phyloP scores from a whole-genome alignment of 2,797 vertebrate genomes.

The Morelia viridis region DNA sequence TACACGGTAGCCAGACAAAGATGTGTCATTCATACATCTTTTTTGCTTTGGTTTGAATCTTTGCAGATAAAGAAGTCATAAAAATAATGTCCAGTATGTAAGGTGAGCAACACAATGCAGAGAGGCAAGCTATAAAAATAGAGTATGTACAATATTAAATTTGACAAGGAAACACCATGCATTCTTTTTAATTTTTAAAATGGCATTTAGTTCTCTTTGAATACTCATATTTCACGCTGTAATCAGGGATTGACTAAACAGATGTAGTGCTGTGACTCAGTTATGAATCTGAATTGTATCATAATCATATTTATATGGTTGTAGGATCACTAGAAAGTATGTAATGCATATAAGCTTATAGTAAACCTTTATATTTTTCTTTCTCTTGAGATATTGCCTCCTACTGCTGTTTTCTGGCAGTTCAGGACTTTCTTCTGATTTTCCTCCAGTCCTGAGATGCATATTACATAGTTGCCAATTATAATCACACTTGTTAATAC shows the following conservation, averaged over 20 bases:
- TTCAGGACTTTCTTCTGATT: background rate
- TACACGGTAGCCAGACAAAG: background rate
- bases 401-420: background rate
- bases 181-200: background rate
- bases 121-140: slow-evolving; percentile 7
- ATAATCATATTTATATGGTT: background rate
- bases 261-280: background rate
- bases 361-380: background rate
- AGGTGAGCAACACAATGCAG: slow-evolving; percentile 6
- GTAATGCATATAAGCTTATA: background rate
- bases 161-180: background rate
- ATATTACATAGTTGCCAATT: background rate
- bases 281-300: slow-evolving; percentile 1
- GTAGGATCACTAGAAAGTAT: background rate
- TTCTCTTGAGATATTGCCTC: background rate
- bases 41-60: background rate
- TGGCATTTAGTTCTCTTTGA: background rate
- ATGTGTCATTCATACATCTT: background rate
- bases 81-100: slow-evolving; percentile 4
- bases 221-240: background rate
- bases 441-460: background rate
- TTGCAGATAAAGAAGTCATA: slow-evolving; percentile 4
- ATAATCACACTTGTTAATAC: background rate
- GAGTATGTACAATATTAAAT: background rate
- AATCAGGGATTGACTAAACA: background rate